Conservation (phyloP, 2,888 invertebrate species). For the Elmis aenea region DNA sequence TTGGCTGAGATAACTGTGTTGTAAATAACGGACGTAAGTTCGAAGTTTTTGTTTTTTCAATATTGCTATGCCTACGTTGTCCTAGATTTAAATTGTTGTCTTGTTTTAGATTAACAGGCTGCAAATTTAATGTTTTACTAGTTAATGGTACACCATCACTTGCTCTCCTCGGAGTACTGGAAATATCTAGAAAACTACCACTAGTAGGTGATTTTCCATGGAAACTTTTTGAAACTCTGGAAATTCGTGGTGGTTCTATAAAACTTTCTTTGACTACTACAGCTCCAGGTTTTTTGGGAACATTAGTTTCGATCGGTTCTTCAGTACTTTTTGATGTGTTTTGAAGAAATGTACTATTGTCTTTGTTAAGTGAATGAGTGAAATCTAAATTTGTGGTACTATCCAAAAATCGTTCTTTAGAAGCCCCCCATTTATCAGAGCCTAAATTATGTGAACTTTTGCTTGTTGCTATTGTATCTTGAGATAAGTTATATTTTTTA, state of each 20-base stretch:
- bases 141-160: slow-evolving; percentile 34
- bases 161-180: slow-evolving; percentile 33
- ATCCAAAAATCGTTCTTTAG: slow-evolving; percentile 41
- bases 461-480: slow-evolving; percentile 20
- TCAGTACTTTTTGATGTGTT: background rate
- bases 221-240: slow-evolving; percentile 41
- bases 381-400: slow-evolving; percentile 13
- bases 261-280: slow-evolving; percentile 50
- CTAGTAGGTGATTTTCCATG: slow-evolving; percentile 41
- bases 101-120: no score
- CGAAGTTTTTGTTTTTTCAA: slow-evolving; percentile 6
- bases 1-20: slow-evolving; percentile 38
- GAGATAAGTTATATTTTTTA: no score
- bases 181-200: slow-evolving; percentile 19
- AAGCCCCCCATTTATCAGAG: slow-evolving; percentile 39
- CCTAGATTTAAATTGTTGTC: no score
- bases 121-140: no score
- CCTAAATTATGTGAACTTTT: slow-evolving; percentile 12
- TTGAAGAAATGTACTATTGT: no score
- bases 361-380: no score
- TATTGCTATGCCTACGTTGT: no score
- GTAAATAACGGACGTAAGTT: slow-evolving; percentile 30
- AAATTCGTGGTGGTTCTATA: slow-evolving; percentile 50
- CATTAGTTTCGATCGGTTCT: background rate
- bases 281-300: slow-evolving; percentile 37